A percentile compares a stretch with the other conserved stretches of the same genome.
Conservation (phyloP, 2,888 invertebrate genomes). For the Drosophila limbata region DNA sequence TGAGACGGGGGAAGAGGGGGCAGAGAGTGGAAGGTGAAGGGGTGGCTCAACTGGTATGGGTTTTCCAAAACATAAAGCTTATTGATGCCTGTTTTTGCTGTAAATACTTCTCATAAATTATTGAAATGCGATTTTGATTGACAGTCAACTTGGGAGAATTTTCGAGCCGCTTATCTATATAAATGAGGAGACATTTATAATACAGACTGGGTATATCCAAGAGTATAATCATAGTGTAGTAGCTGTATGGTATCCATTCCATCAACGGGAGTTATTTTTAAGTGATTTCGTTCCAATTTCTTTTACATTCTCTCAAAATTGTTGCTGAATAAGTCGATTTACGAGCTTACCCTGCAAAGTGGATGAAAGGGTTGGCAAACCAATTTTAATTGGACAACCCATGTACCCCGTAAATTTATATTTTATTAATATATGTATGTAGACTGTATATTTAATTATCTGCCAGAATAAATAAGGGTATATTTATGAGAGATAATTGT, state of each 20-base stretch:
- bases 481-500: too few relatives aligned
- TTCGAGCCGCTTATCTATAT: constrained; percentile 19
- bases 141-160: constrained; percentile 27
- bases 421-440: neutral
- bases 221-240: neutral
- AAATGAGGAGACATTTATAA: constrained; percentile 33
- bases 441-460: too few relatives aligned
- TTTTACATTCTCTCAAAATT: neutral
- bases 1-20: neutral
- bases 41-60: constrained; percentile 20
- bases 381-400: too few relatives aligned
- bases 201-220: constrained; percentile 7
- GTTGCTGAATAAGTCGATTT: neutral
- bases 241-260: neutral
- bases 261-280: neutral
- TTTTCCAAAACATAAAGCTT: constrained; percentile 61
- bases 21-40: neutral
- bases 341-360: neutral
- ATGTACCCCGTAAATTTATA: neutral
- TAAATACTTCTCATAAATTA: constrained; percentile 37
- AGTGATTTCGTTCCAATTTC: neutral
- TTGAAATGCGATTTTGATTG: constrained; percentile 36
- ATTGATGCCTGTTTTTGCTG: constrained; percentile 44
- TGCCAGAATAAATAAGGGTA: too few relatives aligned
- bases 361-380: neutral